Percentiles rank a stretch among this genome's conserved stretches.
Conservation (phyloP, 2,113 vertebrate genomes). For the Oreochromis aureus region DNA sequence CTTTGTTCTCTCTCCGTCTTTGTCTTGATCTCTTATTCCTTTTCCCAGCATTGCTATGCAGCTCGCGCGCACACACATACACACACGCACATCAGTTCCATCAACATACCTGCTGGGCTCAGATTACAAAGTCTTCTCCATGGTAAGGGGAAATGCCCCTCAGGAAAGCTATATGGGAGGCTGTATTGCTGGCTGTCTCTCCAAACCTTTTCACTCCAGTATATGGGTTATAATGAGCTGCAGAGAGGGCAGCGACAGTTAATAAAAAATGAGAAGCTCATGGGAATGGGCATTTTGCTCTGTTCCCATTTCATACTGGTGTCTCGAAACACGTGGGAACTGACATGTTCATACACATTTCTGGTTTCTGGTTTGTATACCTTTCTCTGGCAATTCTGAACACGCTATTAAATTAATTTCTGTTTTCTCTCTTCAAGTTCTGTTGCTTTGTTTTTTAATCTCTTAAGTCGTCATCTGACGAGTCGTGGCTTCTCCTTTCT, state of each 20-base stretch:
- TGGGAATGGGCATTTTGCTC: slow-evolving; percentile 16
- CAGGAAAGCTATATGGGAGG: slow-evolving; percentile 25
- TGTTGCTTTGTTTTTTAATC: not conserved
- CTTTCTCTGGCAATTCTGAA: not conserved
- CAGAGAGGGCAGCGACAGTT: slow-evolving; percentile 29
- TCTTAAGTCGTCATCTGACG: not conserved
- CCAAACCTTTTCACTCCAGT: slow-evolving; percentile 28
- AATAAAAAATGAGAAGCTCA: slow-evolving; percentile 29
- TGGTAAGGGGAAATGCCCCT: slow-evolving; percentile 42
- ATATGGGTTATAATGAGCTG: slow-evolving; percentile 42
- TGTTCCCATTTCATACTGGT: slow-evolving; percentile 17
- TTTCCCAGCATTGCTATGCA: slow-evolving; percentile 6
- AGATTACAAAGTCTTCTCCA: slow-evolving; percentile 52
- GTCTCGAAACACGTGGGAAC: not conserved
- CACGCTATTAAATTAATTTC: not conserved
- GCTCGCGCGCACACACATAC: not conserved
- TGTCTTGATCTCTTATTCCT: not conserved
- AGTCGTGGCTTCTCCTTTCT: not conserved
- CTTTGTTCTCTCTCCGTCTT: not conserved
- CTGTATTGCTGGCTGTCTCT: slow-evolving; percentile 12
- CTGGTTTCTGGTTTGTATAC: not conserved
- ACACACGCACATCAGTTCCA: slow-evolving; percentile 5
- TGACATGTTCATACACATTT: slow-evolving; percentile 2
- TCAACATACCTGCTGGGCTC: slow-evolving; percentile 54
- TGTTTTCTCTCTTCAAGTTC: not conserved